phyloP scores from a whole-genome alignment of 2,888 invertebrate species.

The Mythimna impura region DNA sequence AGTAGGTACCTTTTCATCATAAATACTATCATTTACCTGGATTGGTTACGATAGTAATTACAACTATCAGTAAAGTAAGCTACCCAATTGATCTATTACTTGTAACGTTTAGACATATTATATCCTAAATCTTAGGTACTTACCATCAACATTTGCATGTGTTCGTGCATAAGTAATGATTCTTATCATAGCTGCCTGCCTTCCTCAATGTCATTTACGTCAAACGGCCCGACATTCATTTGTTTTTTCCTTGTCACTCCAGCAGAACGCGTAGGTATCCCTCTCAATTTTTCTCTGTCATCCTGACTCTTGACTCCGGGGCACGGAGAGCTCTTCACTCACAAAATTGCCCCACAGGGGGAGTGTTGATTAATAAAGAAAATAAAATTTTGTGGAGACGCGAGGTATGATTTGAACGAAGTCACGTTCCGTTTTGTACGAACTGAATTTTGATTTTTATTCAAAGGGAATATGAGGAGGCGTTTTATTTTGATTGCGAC shows the following conservation, averaged over 20 bases:
- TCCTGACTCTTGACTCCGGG: conserved; percentile 80
- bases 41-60: too few species aligned
- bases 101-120: background rate
- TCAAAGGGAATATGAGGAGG: conserved; percentile 63
- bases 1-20: background rate
- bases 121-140: background rate
- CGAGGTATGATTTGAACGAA: conserved; percentile 75
- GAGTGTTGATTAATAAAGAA: conserved; percentile 86
- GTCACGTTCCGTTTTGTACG: conserved; percentile 72
- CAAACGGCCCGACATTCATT: conserved; percentile 74
- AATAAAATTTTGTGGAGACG: conserved; percentile 78
- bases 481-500: conserved; percentile 62
- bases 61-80: background rate
- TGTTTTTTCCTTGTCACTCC: conserved; percentile 77
- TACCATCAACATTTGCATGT: conserved; percentile 10
- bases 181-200: conserved; percentile 53
- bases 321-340: conserved; percentile 80
- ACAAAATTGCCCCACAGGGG: conserved; percentile 81
- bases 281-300: conserved; percentile 83
- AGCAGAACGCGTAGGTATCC: conserved; percentile 63
- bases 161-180: conserved; percentile 64
- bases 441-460: conserved; percentile 69
- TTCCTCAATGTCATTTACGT: conserved; percentile 64
- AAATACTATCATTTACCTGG: background rate
- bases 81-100: background rate